These are phyloP conservation scores for Mellilla xanthometata DNA, from an alignment of 2,888 invertebrate genomes.

Conservation along the genomic window DNA sequence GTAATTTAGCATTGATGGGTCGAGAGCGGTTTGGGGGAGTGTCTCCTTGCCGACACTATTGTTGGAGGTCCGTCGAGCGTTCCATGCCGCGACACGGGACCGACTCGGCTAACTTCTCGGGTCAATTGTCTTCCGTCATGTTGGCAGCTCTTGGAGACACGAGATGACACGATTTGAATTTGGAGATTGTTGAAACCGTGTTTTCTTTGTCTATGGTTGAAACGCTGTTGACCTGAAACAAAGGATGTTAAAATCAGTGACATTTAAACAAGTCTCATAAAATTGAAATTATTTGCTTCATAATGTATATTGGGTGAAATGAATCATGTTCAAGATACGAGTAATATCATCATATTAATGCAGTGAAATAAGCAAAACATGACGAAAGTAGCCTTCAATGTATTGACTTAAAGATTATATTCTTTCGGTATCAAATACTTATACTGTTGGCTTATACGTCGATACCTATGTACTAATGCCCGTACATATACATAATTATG, in stretches of 20 bases:
- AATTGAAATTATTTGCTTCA: too few relatives aligned
- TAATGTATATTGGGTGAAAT: too few relatives aligned
- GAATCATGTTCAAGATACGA: too few relatives aligned
- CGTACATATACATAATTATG: too few relatives aligned
- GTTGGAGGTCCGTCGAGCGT: slow-evolving; percentile 35
- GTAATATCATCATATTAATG: too few relatives aligned
- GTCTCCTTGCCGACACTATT: slow-evolving; percentile 50
- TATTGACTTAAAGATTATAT: too few relatives aligned
- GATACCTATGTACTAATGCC: too few relatives aligned
- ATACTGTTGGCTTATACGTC: too few relatives aligned
- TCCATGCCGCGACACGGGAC: slow-evolving; percentile 22
- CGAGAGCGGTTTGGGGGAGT: slow-evolving; percentile 62
- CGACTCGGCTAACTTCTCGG: slow-evolving; percentile 18
- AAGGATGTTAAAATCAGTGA: slow-evolving; percentile 9
- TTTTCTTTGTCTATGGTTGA: slow-evolving; percentile 5
- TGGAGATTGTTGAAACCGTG: slow-evolving; percentile 5
- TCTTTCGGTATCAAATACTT: too few relatives aligned
- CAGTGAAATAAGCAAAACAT: too few relatives aligned
- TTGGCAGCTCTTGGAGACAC: slow-evolving; percentile 30
- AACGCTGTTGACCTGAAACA: slow-evolving; percentile 48
- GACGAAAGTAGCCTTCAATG: too few relatives aligned
- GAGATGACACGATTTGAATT: slow-evolving; percentile 1
- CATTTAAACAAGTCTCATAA: too few relatives aligned
- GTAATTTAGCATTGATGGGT: slow-evolving; percentile 92
- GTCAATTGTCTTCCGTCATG: slow-evolving; percentile 72